Evolutionary conservation across 2,797 vertebrate species (phyloP), one percentile per base, ranked within the genome.

Genomic region (Prunella strophiata): DNA sequence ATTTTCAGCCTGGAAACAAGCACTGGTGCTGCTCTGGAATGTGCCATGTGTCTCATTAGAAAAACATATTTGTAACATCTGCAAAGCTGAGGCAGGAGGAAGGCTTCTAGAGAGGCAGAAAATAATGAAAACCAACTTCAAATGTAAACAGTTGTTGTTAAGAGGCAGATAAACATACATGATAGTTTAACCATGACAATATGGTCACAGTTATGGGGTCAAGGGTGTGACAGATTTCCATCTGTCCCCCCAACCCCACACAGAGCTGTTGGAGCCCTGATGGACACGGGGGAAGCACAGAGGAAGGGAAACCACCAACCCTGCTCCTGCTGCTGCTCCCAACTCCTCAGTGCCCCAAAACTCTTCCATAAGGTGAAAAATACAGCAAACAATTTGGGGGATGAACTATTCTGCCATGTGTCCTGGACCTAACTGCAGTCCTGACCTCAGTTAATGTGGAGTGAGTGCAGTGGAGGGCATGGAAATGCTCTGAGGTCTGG

Each of bases 1-100:
- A 22, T 82, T 94, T 97, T 85, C 73, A 96, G 84, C 79, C 93
- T 95, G 81, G 94, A 96, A 95, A 92, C 86, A 92, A 94, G 94
- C 79, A 65, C 88, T 96, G 87, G 96, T 93, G 95, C 92, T 95
- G 73, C 84, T 80, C 85, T 16, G 70, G 94, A 93, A 96, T 92
- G 90, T 75, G 91, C 82, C 83, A 71, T 66, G 67, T 77, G 70
- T 62, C 68, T 89, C 68, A 19, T 82, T 26, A 92, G 68, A 42
- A 73, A 93, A 89, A 58, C 89, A 78, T 13, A 34, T 81, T 82
- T 80, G 30, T 14, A 88, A 70, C 89, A 96, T 75, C 91, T 94
- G 89, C 17, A 32, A 42, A n/a, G 71, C 75, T 52, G 81, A 15
- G 45, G 57, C 74, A 93, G 72, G 54, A 76, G 82, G 84, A 51